These are phyloP conservation scores for Ostrea denselamellosa DNA, from an alignment of 1,140 invertebrate genomes.

Conservation along the genomic window DNA sequence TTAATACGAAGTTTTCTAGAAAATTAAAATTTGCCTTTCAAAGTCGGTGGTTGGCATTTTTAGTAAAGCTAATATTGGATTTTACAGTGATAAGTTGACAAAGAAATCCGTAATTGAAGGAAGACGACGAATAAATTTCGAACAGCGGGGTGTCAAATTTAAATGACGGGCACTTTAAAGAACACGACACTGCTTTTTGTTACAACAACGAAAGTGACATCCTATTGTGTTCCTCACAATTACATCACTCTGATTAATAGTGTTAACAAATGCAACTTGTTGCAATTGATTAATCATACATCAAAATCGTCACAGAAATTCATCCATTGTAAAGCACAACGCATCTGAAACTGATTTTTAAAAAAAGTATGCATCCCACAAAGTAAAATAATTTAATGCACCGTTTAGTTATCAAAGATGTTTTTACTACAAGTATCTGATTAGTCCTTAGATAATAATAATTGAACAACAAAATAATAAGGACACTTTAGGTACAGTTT, in stretches of 20 bases:
- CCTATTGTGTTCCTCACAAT: constrained; percentile 17
- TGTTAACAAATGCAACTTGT: constrained; percentile 38
- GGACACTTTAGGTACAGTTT: not conserved
- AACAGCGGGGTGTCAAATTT: constrained; percentile 10
- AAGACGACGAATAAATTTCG: not conserved
- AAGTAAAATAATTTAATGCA: no score
- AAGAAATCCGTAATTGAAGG: constrained; percentile 23
- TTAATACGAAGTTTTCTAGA: not conserved
- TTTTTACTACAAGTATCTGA: no score
- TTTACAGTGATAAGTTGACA: constrained; percentile 19
- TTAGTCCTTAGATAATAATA: no score
- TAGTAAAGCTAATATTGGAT: constrained; percentile 36
- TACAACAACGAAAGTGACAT: constrained; percentile 32
- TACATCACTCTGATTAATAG: constrained; percentile 24
- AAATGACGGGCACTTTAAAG: constrained; percentile 11
- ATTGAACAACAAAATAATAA: not conserved
- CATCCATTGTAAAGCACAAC: not conserved
- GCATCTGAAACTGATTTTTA: no score
- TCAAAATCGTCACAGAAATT: not conserved
- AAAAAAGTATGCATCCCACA: no score
- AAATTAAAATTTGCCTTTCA: constrained; percentile 41
- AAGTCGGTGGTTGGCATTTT: constrained; percentile 2
- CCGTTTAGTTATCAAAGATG: no score
- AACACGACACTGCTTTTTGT: constrained; percentile 22
- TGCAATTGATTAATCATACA: constrained; percentile 12